Evolutionary conservation across 2,113 vertebrate genomes (phyloP).

Genomic region (Protobothrops flavoviridis): DNA sequence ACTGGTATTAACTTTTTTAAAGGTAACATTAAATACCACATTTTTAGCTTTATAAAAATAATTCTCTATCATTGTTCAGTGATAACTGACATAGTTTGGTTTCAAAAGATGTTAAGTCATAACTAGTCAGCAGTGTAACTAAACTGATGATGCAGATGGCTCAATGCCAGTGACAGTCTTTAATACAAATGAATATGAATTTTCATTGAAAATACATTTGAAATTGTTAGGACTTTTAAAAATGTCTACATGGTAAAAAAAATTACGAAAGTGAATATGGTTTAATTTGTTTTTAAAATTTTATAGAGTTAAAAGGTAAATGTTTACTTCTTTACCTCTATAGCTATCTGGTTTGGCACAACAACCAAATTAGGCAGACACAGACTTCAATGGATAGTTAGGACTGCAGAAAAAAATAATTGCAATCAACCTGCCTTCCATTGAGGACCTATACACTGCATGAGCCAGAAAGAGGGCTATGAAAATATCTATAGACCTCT

Average conservation of each 20-base stretch:
- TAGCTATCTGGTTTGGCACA: too few relatives aligned
- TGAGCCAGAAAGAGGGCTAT: neutral
- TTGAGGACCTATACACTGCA: neutral
- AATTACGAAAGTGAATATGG: neutral
- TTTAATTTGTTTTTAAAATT: neutral
- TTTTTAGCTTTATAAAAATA: slow-evolving; percentile 40
- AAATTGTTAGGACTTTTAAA: neutral
- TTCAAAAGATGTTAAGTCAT: slow-evolving; percentile 53
- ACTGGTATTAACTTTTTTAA: slow-evolving; percentile 16
- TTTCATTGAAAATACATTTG: slow-evolving; percentile 6
- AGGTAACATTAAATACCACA: slow-evolving; percentile 18
- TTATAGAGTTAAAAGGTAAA: neutral
- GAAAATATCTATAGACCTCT: neutral
- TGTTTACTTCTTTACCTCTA: neutral
- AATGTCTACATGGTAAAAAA: neutral
- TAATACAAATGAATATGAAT: slow-evolving; percentile 3
- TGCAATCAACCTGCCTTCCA: neutral
- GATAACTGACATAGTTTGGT: slow-evolving; percentile 44
- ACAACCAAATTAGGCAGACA: neutral
- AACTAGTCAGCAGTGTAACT: slow-evolving; percentile 37
- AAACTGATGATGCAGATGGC: slow-evolving; percentile 50
- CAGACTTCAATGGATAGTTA: neutral
- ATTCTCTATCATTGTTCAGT: slow-evolving; percentile 53
- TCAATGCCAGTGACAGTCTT: slow-evolving; percentile 36
- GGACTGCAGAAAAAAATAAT: neutral